A percentile compares a stretch with the other conserved stretches of the same genome.
These are phyloP conservation scores for Cairina moschata DNA, from an alignment of 2,113 vertebrate species.

Conservation along the genomic window DNA sequence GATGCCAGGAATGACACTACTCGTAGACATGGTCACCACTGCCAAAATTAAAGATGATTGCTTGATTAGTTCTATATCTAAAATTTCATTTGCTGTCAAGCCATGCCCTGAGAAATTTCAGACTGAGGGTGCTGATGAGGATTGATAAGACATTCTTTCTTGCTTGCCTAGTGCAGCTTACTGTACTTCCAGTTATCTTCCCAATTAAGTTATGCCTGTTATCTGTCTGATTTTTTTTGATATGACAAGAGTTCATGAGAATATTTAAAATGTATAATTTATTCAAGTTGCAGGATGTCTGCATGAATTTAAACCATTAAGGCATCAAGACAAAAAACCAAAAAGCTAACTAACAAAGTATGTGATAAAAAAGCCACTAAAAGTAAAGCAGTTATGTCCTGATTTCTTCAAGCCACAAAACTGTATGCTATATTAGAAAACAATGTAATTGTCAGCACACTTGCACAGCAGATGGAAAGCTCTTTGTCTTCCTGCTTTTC, in stretches of 20 bases:
- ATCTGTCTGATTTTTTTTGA: conserved; percentile 52
- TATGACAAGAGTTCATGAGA: conserved; percentile 23
- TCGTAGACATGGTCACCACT: neutral
- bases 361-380: neutral
- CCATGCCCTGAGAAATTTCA: conserved; percentile 16
- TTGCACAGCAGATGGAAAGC: conserved; percentile 28
- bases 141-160: conserved; percentile 8
- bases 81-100: conserved; percentile 11
- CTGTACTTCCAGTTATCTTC: conserved; percentile 15
- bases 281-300: conserved; percentile 30
- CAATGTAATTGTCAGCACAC: neutral
- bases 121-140: neutral
- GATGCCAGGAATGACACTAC: neutral
- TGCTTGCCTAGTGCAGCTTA: neutral
- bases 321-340: neutral
- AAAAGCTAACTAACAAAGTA: neutral
- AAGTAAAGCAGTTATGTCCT: neutral
- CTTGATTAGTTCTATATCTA: neutral
- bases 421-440: neutral
- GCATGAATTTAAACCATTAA: conserved; percentile 8
- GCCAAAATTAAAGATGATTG: neutral
- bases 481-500: neutral
- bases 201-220: conserved; percentile 23
- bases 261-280: conserved; percentile 33
- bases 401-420: conserved; percentile 20